phyloP scores from a whole-genome alignment of 2,888 invertebrate genomes.

The Agrochola circellaris region DNA sequence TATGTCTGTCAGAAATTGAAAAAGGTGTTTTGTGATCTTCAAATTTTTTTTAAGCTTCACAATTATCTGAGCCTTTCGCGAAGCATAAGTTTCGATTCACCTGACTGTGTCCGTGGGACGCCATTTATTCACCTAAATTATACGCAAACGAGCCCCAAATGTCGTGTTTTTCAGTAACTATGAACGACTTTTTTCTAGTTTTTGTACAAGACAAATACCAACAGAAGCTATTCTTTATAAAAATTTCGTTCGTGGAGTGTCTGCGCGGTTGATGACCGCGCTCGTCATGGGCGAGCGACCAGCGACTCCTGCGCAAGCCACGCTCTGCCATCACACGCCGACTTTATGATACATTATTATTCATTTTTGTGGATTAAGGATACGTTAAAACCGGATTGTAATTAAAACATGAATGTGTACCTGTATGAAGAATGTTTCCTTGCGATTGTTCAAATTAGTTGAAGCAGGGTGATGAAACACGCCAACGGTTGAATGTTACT shows the following conservation, averaged over 20 bases:
- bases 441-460: slow-evolving; percentile 56
- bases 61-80: neutral
- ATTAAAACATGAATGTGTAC: slow-evolving; percentile 61
- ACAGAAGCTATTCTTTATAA: slow-evolving; percentile 69
- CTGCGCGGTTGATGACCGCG: slow-evolving; percentile 76
- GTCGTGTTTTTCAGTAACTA: slow-evolving; percentile 50
- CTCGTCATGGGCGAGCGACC: slow-evolving; percentile 75
- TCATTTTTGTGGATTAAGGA: slow-evolving; percentile 69
- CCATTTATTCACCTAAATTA: slow-evolving; percentile 34
- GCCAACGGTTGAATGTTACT: slow-evolving; percentile 10
- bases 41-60: slow-evolving; percentile 6
- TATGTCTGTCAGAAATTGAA: slow-evolving; percentile 14
- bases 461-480: slow-evolving; percentile 31
- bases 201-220: slow-evolving; percentile 65
- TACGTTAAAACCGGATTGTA: slow-evolving; percentile 67
- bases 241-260: slow-evolving; percentile 72
- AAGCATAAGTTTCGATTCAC: slow-evolving; percentile 21
- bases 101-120: neutral
- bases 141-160: slow-evolving; percentile 35
- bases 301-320: slow-evolving; percentile 70
- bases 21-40: neutral
- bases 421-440: slow-evolving; percentile 58
- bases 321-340: slow-evolving; percentile 64
- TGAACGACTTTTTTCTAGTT: slow-evolving; percentile 61
- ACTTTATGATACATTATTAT: slow-evolving; percentile 69